Evolutionary conservation across 1,140 invertebrate genomes (phyloP).

Genomic region (Hylaeus anthracinus): DNA sequence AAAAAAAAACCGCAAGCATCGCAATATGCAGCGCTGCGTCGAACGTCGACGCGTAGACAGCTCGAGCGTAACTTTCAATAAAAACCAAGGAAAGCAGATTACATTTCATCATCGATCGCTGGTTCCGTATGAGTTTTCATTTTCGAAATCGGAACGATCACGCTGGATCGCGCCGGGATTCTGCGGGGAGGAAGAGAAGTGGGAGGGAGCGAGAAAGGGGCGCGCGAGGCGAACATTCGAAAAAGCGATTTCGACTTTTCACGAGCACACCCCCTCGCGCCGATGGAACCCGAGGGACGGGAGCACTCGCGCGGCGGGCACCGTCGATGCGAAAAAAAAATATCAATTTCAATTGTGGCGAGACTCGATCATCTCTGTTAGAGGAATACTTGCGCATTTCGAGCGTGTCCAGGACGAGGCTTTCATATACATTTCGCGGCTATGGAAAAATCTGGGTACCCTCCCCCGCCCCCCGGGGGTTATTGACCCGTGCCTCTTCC

Average conservation of each 20-base stretch:
- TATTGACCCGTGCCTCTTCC: slow-evolving; percentile 63
- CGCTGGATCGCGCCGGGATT: too few species aligned
- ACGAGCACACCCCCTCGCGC: background rate
- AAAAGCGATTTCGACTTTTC: slow-evolving; percentile 44
- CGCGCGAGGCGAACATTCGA: slow-evolving; percentile 6
- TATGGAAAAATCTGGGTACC: slow-evolving; percentile 69
- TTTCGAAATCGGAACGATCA: slow-evolving; percentile 19
- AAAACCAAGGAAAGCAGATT: slow-evolving; percentile 25
- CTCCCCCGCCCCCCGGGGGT: slow-evolving; percentile 20
- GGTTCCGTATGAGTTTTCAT: slow-evolving; percentile 17
- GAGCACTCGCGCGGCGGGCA: background rate
- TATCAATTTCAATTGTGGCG: slow-evolving; percentile 74
- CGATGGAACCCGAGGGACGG: background rate
- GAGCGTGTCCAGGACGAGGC: slow-evolving; percentile 51
- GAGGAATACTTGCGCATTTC: slow-evolving; percentile 66
- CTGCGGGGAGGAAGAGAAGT: too few species aligned
- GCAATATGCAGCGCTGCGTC: background rate
- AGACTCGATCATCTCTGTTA: slow-evolving; percentile 69
- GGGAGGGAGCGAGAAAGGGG: background rate
- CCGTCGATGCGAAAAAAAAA: slow-evolving; percentile 51
- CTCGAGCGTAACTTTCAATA: slow-evolving; percentile 4
- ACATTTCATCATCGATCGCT: background rate
- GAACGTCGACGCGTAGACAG: background rate
- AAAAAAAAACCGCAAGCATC: background rate
- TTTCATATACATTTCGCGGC: slow-evolving; percentile 63